Percentiles rank a stretch among this genome's conserved stretches.
phyloP scores from a whole-genome alignment of 2,888 invertebrate genomes.

The Lasioglossum oenotherae region DNA sequence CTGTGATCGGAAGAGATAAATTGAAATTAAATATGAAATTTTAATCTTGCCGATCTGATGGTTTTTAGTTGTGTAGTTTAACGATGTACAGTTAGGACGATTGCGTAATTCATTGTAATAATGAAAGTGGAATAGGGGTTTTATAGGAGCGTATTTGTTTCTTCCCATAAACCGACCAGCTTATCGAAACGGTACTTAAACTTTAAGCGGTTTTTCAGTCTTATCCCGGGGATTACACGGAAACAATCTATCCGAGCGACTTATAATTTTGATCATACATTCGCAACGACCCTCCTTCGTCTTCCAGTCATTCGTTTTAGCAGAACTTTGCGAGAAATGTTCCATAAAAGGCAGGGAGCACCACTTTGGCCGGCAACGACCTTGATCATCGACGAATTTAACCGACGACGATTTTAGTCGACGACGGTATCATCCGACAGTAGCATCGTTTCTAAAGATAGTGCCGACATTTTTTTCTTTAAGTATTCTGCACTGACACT shows the following conservation, averaged over 20 bases:
- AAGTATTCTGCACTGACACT: no score
- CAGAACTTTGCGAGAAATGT: no score
- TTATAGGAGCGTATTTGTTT: slow-evolving; percentile 3
- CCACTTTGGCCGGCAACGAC: not conserved
- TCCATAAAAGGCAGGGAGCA: no score
- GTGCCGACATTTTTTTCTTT: no score
- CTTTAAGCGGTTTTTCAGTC: slow-evolving; percentile 7
- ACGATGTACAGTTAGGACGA: not conserved
- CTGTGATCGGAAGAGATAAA: not conserved
- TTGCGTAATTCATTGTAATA: not conserved
- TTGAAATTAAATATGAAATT: not conserved
- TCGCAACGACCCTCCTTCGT: not conserved
- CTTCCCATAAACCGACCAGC: not conserved
- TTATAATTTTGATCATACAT: not conserved
- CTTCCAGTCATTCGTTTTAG: not conserved
- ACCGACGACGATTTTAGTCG: no score
- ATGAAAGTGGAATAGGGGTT: not conserved
- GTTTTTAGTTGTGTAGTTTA: not conserved
- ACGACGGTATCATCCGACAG: no score
- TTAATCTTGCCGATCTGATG: not conserved
- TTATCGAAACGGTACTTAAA: slow-evolving; percentile 4
- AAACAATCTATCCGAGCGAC: slow-evolving; percentile 1
- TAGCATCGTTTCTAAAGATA: no score
- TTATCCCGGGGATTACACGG: not conserved
- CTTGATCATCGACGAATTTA: no score